Base-by-base conservation (phyloP, 2,113 vertebrate species). In the Cyprinus carpio region DNA sequence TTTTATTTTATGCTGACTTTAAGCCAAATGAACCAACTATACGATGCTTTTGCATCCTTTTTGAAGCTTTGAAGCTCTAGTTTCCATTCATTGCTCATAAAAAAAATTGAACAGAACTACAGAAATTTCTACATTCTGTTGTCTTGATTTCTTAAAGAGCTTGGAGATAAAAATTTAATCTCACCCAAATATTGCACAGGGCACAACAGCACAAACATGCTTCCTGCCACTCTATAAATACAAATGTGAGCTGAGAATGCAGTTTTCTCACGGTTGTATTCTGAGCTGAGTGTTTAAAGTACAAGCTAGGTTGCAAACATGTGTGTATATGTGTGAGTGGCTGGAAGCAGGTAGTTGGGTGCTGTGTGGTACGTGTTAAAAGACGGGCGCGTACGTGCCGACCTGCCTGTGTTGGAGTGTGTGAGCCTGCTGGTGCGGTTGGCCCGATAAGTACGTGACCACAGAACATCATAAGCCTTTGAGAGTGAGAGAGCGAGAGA, bases 361-460 rank as follows among this genome's bases (percentile, higher is more conserved):
- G 92, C 88, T 89, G 69, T 46, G 84, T 46, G 43, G 7, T 91
- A 93, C 91, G 91, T 92, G 93, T 58, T 58, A 84, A 31, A 86
- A 76, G 77, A 49, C 62, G 51, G 69, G 80, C 85, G 90, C 2
- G 76, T 95, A 94, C 92, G 94, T 95, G 94, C 87, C 82, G 91
- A 90, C 87, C 86, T 92, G 90, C 90, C 92, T 79, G 60, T 89
- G 86, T 87, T 81, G 40, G 60, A 80, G 83, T 85, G 82, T 84
- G 76, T 60, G 79, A 85, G 77, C n/a, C 40, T 58, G 29, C 10
- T 58, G 69, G 69, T 87, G 87, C 23, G 75, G 76, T 81, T 49
- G 84, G 79, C 76, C 29, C 85, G n/a, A 77, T 60, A 69, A 67
- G 87, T 72, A 43, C 85, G 89, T 85, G 77, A 93, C 93, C 92